These are phyloP conservation scores for Alectoris magna DNA, from an alignment of 2,797 vertebrate species.

Conservation along the genomic window DNA sequence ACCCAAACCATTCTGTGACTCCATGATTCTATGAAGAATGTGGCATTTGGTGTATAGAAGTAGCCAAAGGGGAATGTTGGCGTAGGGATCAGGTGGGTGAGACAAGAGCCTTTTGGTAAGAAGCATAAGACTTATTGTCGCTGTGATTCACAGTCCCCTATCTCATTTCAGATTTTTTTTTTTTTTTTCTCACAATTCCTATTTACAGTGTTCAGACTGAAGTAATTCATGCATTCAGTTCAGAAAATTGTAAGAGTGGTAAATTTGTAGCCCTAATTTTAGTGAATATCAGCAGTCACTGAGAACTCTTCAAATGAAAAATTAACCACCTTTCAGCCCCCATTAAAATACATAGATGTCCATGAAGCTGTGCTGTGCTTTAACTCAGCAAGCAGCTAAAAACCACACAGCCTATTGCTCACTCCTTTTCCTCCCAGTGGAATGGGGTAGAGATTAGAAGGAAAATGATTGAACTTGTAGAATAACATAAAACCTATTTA, in stretches of 20 bases:
- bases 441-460: too few relatives aligned
- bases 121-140: not conserved
- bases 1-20: too few relatives aligned
- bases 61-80: not conserved
- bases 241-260: not conserved
- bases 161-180: not conserved
- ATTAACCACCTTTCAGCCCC: not conserved
- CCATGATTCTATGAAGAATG: too few relatives aligned
- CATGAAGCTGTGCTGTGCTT: not conserved
- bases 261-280: not conserved
- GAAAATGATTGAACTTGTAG: too few relatives aligned
- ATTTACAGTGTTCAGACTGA: not conserved
- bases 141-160: not conserved
- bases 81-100: not conserved
- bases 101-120: not conserved
- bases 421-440: too few relatives aligned
- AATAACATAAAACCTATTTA: too few relatives aligned
- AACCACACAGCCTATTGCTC: not conserved
- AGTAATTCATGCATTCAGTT: not conserved
- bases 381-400: not conserved
- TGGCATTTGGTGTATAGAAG: not conserved
- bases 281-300: conserved; percentile 10
- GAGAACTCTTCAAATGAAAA: not conserved
- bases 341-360: not conserved
- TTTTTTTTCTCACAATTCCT: not conserved